Evolutionary conservation across 2,888 invertebrate species (phyloP).

Genomic region (Diaphora mendica): DNA sequence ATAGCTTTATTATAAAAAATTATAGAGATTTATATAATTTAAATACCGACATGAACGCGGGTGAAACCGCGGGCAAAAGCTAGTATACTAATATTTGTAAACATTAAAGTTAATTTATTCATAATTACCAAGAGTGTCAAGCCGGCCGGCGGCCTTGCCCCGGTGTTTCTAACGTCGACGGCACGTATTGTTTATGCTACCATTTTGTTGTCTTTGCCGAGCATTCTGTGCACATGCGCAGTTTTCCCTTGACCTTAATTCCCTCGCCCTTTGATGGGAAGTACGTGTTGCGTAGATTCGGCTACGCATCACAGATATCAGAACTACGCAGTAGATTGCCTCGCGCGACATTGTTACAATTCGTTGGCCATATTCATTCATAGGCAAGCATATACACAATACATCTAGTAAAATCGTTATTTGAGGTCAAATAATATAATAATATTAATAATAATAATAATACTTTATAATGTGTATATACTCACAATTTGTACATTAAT

Average conservation of each 20-base stretch:
- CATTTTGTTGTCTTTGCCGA: constrained; percentile 55
- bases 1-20: no score
- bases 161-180: constrained; percentile 16
- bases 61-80: no score
- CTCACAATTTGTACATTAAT: neutral
- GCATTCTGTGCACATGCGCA: constrained; percentile 69
- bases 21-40: no score
- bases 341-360: constrained; percentile 42
- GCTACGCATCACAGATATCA: constrained; percentile 23
- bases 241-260: constrained; percentile 42
- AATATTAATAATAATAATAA: no score
- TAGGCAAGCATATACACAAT: constrained; percentile 35
- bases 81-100: neutral
- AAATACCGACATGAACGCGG: no score
- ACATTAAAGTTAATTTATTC: constrained; percentile 2
- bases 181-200: constrained; percentile 56
- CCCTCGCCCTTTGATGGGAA: constrained; percentile 30
- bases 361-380: constrained; percentile 29
- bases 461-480: neutral
- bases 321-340: constrained; percentile 46
- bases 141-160: constrained; percentile 12
- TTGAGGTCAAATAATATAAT: constrained; percentile 9
- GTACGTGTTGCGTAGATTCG: constrained; percentile 37
- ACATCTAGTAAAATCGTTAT: constrained; percentile 20
- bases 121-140: neutral